Percentiles rank a stretch among this genome's conserved stretches.
These are phyloP conservation scores for Aplidium turbinatum DNA, from an alignment of 23 tunicate genomes.

Conservation along the genomic window DNA sequence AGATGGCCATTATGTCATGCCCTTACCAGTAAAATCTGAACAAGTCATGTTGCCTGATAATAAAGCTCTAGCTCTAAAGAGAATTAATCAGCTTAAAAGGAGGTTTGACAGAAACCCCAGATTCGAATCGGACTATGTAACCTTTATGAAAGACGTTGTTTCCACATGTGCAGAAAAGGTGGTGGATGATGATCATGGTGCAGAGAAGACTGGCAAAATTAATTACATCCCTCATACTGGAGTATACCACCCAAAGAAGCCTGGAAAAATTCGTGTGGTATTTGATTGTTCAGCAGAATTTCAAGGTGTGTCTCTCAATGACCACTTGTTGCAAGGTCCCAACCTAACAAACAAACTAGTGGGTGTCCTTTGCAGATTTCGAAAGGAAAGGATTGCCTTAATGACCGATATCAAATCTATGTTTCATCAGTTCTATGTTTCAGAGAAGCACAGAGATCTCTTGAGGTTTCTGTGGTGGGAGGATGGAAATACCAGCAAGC, in stretches of 20 bases:
- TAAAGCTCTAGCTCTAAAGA: neutral
- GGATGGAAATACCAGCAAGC: neutral
- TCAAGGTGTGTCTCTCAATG: neutral
- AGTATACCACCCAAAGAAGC: conserved; percentile 9
- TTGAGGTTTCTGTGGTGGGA: conserved; percentile 19
- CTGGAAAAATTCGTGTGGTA: too few relatives aligned
- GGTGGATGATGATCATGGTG: neutral
- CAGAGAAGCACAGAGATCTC: neutral
- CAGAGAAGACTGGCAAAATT: neutral
- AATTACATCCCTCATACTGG: conserved; percentile 26
- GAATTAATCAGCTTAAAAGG: conserved; percentile 5
- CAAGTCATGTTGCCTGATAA: neutral
- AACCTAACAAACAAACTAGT: conserved; percentile 1
- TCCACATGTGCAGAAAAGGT: conserved; percentile 1
- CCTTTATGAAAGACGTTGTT: conserved; percentile 22
- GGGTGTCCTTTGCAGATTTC: conserved; percentile 10
- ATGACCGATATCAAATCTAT: too few relatives aligned
- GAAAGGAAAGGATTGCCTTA: neutral
- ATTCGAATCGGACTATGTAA: conserved; percentile 2
- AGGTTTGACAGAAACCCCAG: neutral
- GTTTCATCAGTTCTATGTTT: neutral
- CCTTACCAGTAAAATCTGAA: conserved; percentile 1
- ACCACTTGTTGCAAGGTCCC: conserved; percentile 3
- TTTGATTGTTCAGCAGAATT: too few relatives aligned
- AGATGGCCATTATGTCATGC: neutral